A percentile compares a stretch with the other conserved stretches of the same genome.
Conservation (phyloP, 2,797 vertebrate species). For the Buceros bicornis region DNA sequence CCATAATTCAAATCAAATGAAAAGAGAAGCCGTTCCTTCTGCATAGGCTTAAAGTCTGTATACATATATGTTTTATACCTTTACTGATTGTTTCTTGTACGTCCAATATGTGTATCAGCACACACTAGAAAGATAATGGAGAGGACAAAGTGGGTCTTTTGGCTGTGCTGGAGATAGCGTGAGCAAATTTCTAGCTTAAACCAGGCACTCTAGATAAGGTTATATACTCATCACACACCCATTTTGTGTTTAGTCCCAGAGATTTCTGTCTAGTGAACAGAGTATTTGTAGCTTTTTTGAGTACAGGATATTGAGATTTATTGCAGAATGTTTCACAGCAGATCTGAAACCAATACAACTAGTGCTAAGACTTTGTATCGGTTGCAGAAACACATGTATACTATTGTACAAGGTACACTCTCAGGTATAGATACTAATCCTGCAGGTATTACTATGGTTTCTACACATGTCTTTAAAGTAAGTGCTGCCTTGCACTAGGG, state of each 20-base stretch:
- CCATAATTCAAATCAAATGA: not conserved
- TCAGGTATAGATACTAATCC: not conserved
- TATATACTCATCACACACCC: not conserved
- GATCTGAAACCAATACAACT: not conserved
- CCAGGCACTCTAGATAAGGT: not conserved
- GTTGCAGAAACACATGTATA: not conserved
- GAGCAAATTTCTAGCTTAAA: not conserved
- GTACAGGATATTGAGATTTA: not conserved
- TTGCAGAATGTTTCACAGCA: not conserved
- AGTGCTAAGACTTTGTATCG: fast-evolving
- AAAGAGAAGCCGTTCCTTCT: not conserved
- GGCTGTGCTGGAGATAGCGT: no score
- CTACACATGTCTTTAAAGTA: not conserved
- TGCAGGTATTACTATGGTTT: not conserved
- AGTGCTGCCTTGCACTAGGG: not conserved
- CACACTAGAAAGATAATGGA: not conserved
- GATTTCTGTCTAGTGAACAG: not conserved
- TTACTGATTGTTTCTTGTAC: not conserved
- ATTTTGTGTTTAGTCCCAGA: not conserved
- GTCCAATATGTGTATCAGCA: not conserved
- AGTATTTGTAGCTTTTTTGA: not conserved
- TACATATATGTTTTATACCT: not conserved
- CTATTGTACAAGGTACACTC: not conserved
- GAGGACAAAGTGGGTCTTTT: not conserved
- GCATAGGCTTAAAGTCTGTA: not conserved